Base-by-base conservation (phyloP, 2,113 vertebrate genomes). In the Vidua chalybeata region DNA sequence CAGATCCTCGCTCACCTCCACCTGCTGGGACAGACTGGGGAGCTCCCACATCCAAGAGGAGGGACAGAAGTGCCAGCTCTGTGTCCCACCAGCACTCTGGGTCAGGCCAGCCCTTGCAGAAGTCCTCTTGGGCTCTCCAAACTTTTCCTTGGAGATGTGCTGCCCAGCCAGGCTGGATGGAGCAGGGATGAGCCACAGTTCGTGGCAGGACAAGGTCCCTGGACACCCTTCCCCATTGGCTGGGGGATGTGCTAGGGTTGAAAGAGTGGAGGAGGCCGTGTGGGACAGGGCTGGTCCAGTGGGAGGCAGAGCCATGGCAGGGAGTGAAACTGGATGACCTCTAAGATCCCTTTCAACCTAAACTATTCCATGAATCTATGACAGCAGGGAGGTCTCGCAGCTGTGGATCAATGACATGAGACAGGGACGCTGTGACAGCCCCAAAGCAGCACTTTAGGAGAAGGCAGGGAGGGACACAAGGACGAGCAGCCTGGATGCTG, bases 401-500 rank as follows among this genome's bases (percentile, higher is more conserved):
- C 43, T 49, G 30, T 56, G 59, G 59, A 10, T 80, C n/a, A 6
- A 1, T 28, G 87, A 31, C 51, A 7, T 0, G 21, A 33, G 49
- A 4, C 37, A 7, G 49, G 26, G 54, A 48, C 90, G 26, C 71
- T 7, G 16, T 54, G 20, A 39, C 41, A 8, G 16, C 8, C 22
- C 55, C 82, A 13, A 19, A 69, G 72, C 45, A 59, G 58, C n/a
- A 10, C 55, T 45, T 64, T 3, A 21, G 51, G 41, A 49, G n/a
- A 30, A 49, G 46, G 46, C 61, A 37, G 46, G 2, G 2, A 54
- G 31, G 68, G 41, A 43, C 61, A 46, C 0, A 14, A 26, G 56
- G 56, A 28, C 0, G 2, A 46, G 9, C 22, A 39, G 45, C 13
- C 6, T 2, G 2, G 17, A 2, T 14, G 10, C 28, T n/a, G 63